Conservation (phyloP, 2,888 invertebrate species). For the Pycnomerus fuliginosus region DNA sequence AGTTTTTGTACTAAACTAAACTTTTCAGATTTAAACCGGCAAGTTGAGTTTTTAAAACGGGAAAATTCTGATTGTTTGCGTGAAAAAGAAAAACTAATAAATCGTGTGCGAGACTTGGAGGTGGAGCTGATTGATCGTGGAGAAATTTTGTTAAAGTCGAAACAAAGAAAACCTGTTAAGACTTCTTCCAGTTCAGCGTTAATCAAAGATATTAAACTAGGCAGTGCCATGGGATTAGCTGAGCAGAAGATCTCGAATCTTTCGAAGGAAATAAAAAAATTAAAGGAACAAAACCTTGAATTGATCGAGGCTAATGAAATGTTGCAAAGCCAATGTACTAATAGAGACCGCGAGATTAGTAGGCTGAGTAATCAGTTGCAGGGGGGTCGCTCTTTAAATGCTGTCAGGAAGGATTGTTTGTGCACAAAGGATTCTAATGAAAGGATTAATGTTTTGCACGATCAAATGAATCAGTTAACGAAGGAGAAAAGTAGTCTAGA, state of each 20-base stretch:
- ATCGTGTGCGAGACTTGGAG: constrained; percentile 61
- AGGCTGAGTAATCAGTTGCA: constrained; percentile 68
- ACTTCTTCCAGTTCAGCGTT: constrained; percentile 34
- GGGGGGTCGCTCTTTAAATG: constrained; percentile 67
- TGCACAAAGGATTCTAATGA: constrained; percentile 58
- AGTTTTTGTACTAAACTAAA: constrained; percentile 27
- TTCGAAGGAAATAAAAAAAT: constrained; percentile 50
- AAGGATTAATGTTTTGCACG: constrained; percentile 52
- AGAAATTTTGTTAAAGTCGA: constrained; percentile 37
- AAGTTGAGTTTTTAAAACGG: constrained; percentile 56
- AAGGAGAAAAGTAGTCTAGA: constrained; percentile 62
- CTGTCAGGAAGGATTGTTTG: constrained; percentile 66
- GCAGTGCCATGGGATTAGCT: constrained; percentile 48
- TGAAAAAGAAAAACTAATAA: constrained; percentile 56
- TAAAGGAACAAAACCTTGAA: constrained; percentile 49
- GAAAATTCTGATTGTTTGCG: constrained; percentile 61
- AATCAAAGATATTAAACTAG: constrained; percentile 54
- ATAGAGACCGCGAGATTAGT: constrained; percentile 69
- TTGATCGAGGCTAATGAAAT: constrained; percentile 47
- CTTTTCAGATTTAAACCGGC: constrained; percentile 54
- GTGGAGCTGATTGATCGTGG: constrained; percentile 48
- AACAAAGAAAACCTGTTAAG: constrained; percentile 16
- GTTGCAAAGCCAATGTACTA: constrained; percentile 49
- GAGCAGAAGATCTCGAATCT: constrained; percentile 51
- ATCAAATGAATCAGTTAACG: constrained; percentile 61